Evolutionary conservation across 2,888 invertebrate species (phyloP), one percentile per base, ranked within the genome.

Genomic region (Cryptus viduatorius): DNA sequence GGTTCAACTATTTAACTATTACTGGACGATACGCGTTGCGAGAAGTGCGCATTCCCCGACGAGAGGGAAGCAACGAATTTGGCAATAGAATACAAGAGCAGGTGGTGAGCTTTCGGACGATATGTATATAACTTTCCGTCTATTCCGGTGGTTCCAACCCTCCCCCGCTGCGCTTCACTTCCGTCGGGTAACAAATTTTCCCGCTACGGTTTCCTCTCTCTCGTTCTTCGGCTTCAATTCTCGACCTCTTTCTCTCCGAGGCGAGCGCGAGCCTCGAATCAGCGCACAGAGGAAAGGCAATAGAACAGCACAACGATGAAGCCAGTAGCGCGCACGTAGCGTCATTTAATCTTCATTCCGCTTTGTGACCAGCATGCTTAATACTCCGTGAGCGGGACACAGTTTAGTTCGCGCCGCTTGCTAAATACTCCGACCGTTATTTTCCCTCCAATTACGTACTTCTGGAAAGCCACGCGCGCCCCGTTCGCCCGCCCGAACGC

Each of bases 381-480:
- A 83, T 80, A 80, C 79, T 59, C 59, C 72, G 50, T 71, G 72
- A 77, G 69, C 59, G 76, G 37, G 72, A 83, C 68, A 76, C 80
- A 59, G 71, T 80, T 83, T 80, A 68, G 64, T 77, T 56, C 75
- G 69, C 46, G 46, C 65, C 79, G n/a, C 44, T 65, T 37, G 76
- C 79, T 83, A 79, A 83, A 83, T 83, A 80, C 80, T 80, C 67
- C 50, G 14, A 61, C 72, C 64, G 80, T 67, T 76, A 80, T 77
- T 80, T 80, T 72, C 80, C 67, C 71, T 77, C 83, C 80, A 83
- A 83, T 80, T 83, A 83, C 76, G 77, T 80, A 72, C 79, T 77
- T 76, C 76, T 64, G 65, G 71, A 79, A 72, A 76, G 56, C 69
- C 61, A 61, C 31, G 29, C 12, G 29, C 61, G 31, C 29, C 14